These are phyloP conservation scores for Danaus melanippus DNA, from an alignment of 1,140 invertebrate species.

Conservation along the genomic window DNA sequence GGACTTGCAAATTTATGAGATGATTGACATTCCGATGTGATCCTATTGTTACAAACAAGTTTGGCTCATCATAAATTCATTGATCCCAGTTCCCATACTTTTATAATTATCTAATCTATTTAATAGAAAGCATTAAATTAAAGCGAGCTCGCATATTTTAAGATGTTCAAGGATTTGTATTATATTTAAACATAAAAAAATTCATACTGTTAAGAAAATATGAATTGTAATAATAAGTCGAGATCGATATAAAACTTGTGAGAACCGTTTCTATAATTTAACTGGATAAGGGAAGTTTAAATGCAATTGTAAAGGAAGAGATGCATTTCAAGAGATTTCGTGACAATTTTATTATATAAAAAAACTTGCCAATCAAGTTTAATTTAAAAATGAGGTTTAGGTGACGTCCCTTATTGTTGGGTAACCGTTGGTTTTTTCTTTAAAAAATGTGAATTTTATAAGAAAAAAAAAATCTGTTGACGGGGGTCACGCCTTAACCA, in stretches of 20 bases:
- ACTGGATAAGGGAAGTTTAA: constrained; percentile 37
- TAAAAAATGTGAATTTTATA: constrained; percentile 54
- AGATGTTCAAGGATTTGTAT: too few relatives aligned
- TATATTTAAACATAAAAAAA: too few relatives aligned
- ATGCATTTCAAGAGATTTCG: constrained; percentile 56
- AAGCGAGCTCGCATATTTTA: too few relatives aligned
- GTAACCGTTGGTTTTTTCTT: constrained; percentile 56
- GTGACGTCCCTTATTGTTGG: constrained; percentile 53
- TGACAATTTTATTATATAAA: constrained; percentile 44
- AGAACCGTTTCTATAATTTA: constrained; percentile 40
- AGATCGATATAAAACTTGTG: constrained; percentile 32
- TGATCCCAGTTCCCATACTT: constrained; percentile 18
- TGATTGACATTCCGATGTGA: constrained; percentile 54
- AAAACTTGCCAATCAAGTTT: constrained; percentile 67
- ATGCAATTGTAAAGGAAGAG: constrained; percentile 34
- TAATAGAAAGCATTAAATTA: too few relatives aligned
- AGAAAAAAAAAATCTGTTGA: constrained; percentile 58
- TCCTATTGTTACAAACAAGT: constrained; percentile 38
- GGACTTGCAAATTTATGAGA: constrained; percentile 37
- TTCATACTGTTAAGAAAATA: too few relatives aligned
- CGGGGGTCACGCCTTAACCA: constrained; percentile 65
- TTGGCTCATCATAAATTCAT: constrained; percentile 47
- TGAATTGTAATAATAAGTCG: too few relatives aligned
- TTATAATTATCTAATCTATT: too few relatives aligned
- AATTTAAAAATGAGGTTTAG: constrained; percentile 56